These are phyloP conservation scores for Syngnathus typhle DNA, from an alignment of 2,113 vertebrate genomes.

Conservation along the genomic window DNA sequence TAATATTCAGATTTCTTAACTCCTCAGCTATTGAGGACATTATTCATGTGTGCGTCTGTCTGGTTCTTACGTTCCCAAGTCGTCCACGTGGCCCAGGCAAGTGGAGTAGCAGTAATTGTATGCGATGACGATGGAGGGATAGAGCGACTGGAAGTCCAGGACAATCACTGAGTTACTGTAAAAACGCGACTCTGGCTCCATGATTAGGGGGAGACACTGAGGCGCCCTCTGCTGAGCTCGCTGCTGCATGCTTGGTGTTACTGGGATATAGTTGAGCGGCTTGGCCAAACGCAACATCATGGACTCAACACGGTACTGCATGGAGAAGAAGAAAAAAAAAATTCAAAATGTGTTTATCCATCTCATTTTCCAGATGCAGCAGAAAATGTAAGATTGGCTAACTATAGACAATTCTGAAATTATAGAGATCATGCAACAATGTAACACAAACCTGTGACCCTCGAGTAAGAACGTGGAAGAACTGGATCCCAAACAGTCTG, in stretches of 20 bases:
- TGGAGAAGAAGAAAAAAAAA: neutral
- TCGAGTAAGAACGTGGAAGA: constrained; percentile 91
- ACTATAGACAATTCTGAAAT: neutral
- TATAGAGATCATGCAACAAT: neutral
- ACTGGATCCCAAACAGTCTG: constrained; percentile 94
- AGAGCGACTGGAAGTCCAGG: constrained; percentile 94
- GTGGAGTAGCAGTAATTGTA: constrained; percentile 99
- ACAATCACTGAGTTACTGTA: constrained; percentile 96
- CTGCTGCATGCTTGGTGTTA: constrained; percentile 87
- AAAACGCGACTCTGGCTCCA: constrained; percentile 97
- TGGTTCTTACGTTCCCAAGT: constrained; percentile 87
- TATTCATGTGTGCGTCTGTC: constrained; percentile 8
- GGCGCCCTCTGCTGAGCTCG: constrained; percentile 89
- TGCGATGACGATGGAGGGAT: constrained; percentile 95
- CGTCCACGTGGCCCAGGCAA: constrained; percentile 90
- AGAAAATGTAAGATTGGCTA: too few species aligned
- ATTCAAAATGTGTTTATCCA: neutral
- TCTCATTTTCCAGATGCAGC: too few species aligned
- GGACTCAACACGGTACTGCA: constrained; percentile 94
- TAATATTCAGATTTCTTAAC: neutral
- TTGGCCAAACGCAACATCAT: constrained; percentile 98
- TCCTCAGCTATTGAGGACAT: neutral
- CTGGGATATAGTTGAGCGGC: constrained; percentile 91
- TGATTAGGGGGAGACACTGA: constrained; percentile 87
- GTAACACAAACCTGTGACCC: constrained; percentile 75